Conservation (phyloP, 2,797 vertebrate species). For the Artibeus jamaicensis region DNA sequence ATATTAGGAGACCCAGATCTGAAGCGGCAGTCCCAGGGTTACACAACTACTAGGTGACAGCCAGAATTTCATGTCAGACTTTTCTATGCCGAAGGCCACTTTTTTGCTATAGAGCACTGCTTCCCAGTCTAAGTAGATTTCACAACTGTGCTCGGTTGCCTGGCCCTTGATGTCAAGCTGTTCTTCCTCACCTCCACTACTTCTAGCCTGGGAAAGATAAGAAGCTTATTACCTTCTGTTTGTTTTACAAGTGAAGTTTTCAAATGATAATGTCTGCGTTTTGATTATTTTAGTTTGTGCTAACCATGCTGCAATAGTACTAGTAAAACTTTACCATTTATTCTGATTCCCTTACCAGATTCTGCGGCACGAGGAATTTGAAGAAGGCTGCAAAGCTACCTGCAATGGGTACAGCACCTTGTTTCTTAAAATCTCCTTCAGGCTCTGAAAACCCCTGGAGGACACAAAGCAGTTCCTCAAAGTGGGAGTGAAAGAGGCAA, state of each 20-base stretch:
- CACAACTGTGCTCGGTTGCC: neutral
- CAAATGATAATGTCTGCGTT: neutral
- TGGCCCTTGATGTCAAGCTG: neutral
- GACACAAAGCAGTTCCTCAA: conserved; percentile 26
- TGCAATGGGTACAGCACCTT: conserved; percentile 92
- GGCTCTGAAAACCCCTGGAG: neutral
- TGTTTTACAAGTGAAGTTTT: neutral
- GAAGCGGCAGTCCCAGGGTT: neutral
- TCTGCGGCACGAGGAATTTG: conserved; percentile 96
- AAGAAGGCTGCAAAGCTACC: conserved; percentile 95
- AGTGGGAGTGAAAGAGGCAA: neutral
- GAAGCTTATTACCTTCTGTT: neutral
- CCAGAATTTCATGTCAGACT: neutral
- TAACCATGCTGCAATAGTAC: neutral
- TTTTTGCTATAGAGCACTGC: neutral
- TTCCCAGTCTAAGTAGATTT: neutral
- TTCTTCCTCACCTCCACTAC: neutral
- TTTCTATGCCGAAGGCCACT: neutral
- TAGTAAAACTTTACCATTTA: neutral
- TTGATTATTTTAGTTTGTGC: conserved; percentile 15
- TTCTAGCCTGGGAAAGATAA: neutral
- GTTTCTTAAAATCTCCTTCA: neutral
- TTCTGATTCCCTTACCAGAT: conserved; percentile 74
- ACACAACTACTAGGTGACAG: neutral
- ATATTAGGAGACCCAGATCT: neutral